A percentile compares a stretch with the other conserved stretches of the same genome.
phyloP scores from a whole-genome alignment of 2,888 invertebrate species.

The Acanthopleura granulata region DNA sequence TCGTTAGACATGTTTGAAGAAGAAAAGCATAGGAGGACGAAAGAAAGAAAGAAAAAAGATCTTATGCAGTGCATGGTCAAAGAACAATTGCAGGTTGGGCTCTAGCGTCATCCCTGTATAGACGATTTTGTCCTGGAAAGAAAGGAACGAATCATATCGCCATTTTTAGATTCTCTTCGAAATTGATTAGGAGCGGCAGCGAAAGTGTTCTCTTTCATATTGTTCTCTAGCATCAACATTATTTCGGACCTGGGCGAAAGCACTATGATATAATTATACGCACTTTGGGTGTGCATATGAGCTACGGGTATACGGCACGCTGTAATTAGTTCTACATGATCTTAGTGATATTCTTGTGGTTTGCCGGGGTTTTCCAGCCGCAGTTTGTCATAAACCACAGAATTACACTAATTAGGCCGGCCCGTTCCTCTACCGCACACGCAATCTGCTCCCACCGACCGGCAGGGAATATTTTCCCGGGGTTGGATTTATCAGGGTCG shows the following conservation, averaged over 20 bases:
- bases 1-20: no score
- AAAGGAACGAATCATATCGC: no score
- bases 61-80: no score
- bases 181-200: no score
- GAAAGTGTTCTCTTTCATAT: no score
- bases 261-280: constrained; percentile 18
- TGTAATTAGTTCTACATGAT: constrained; percentile 15
- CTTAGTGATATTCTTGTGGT: constrained; percentile 15
- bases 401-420: constrained; percentile 16
- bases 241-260: neutral
- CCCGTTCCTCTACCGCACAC: neutral
- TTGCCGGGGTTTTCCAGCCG: neutral
- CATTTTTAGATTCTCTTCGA: no score
- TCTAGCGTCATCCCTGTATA: no score
- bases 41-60: no score
- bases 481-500: constrained; percentile 1
- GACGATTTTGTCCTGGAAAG: no score
- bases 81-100: no score
- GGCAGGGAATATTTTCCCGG: neutral
- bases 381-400: constrained; percentile 17
- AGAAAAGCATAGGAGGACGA: no score
- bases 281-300: constrained; percentile 15
- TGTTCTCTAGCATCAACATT: no score
- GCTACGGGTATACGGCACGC: neutral
- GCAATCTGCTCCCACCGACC: constrained; percentile 8